phyloP scores from a whole-genome alignment of 1,140 invertebrate species.

The Drosophila takahashii region DNA sequence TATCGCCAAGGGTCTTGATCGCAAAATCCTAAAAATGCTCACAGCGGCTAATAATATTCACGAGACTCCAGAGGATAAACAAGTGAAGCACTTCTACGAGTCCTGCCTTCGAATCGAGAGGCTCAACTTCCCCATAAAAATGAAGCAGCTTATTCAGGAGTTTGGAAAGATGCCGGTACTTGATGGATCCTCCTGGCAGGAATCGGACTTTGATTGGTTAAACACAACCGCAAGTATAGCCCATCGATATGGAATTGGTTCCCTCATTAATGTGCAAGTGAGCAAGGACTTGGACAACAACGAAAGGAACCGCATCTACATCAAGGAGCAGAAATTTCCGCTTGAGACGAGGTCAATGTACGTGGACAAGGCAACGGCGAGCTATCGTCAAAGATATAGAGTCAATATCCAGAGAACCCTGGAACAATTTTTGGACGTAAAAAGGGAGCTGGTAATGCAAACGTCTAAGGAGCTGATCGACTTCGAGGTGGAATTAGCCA shows the following conservation, averaged over 20 bases:
- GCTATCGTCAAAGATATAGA: conserved; percentile 37
- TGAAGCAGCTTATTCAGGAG: conserved; percentile 41
- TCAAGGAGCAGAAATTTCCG: conserved; percentile 39
- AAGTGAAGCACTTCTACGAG: conserved; percentile 61
- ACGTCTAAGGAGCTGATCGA: conserved; percentile 61
- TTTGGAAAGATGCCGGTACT: conserved; percentile 62
- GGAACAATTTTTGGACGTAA: conserved; percentile 33
- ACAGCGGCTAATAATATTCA: neutral
- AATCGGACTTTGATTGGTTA: conserved; percentile 53
- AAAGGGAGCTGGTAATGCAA: conserved; percentile 15
- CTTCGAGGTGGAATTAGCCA: conserved; percentile 68
- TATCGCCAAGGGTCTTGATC: conserved; percentile 44
- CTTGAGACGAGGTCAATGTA: conserved; percentile 60
- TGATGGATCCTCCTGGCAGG: conserved; percentile 45
- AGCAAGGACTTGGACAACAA: conserved; percentile 57
- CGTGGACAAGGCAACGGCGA: conserved; percentile 33
- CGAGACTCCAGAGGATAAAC: conserved; percentile 48
- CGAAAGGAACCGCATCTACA: conserved; percentile 45
- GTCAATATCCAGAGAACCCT: conserved; percentile 23
- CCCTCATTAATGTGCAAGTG: conserved; percentile 48
- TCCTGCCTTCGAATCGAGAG: conserved; percentile 35
- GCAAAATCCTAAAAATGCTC: conserved; percentile 47
- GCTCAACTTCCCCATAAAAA: conserved; percentile 9
- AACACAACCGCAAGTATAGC: conserved; percentile 28
- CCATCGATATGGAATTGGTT: conserved; percentile 37